A percentile compares a stretch with the other conserved stretches of the same genome.
phyloP scores from a whole-genome alignment of 2,797 vertebrate species.

The Otus scops region DNA sequence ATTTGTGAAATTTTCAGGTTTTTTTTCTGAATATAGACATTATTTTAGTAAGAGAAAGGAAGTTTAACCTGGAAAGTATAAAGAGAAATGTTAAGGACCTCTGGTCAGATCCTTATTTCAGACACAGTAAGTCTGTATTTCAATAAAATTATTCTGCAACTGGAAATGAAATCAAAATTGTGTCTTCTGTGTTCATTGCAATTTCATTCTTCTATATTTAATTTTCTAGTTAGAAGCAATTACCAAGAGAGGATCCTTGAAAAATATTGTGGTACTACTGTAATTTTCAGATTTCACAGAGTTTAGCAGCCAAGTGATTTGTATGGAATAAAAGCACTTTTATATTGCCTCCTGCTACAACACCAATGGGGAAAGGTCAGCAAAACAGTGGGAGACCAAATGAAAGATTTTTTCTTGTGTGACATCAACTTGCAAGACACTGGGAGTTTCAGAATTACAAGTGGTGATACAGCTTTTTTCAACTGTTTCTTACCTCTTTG shows the following conservation, averaged over 20 bases:
- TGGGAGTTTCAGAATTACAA: slow-evolving; percentile 23
- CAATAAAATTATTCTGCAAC: background rate
- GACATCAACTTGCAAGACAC: slow-evolving; percentile 40
- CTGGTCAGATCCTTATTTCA: background rate
- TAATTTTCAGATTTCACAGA: slow-evolving; percentile 50
- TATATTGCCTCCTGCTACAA: slow-evolving; percentile 56
- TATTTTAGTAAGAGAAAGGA: background rate
- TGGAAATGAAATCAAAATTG: background rate
- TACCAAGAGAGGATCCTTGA: background rate
- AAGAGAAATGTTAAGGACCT: background rate
- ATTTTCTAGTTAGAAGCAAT: slow-evolving; percentile 53
- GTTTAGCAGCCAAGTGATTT: slow-evolving; percentile 59
- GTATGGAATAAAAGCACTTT: slow-evolving; percentile 58
- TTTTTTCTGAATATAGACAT: background rate
- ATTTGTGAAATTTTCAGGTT: background rate
- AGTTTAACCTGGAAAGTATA: background rate
- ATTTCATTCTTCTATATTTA: slow-evolving; percentile 25
- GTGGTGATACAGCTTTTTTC: background rate
- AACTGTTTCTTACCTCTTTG: slow-evolving; percentile 26
- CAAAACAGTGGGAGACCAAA: slow-evolving; percentile 54
- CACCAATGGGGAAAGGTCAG: slow-evolving; percentile 53
- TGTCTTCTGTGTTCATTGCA: slow-evolving; percentile 19
- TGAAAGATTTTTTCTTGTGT: slow-evolving; percentile 16
- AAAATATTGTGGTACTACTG: slow-evolving; percentile 1
- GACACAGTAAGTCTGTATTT: background rate